Percentiles rank a stretch among this genome's conserved stretches.
Evolutionary conservation across 2,888 invertebrate species (phyloP).

Genomic region (Lasiommata megera): DNA sequence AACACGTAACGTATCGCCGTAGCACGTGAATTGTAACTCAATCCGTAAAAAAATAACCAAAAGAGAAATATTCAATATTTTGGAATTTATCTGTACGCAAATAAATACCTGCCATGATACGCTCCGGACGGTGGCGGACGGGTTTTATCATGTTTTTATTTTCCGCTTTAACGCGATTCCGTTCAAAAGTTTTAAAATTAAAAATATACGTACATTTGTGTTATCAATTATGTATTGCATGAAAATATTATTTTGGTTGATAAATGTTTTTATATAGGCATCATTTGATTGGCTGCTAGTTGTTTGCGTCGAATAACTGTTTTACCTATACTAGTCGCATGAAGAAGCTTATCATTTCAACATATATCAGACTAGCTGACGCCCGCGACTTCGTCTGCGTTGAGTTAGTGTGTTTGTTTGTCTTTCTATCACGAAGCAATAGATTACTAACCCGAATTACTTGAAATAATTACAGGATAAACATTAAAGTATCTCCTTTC

Average conservation of each 20-base stretch:
- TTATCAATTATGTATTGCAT: not conserved
- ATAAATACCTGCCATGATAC: constrained; percentile 11
- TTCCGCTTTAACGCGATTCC: constrained; percentile 6
- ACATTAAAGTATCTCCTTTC: too few relatives aligned
- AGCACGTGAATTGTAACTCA: too few relatives aligned
- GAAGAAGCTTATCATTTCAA: too few relatives aligned
- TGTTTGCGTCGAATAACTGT: too few relatives aligned
- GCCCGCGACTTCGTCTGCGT: too few relatives aligned
- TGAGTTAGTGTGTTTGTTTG: too few relatives aligned
- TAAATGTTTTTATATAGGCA: not conserved
- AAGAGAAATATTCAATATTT: constrained; percentile 4
- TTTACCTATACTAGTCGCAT: too few relatives aligned
- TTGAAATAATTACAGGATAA: too few relatives aligned
- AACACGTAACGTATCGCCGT: too few relatives aligned
- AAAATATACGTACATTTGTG: not conserved
- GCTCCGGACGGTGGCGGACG: not conserved
- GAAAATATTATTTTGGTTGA: not conserved
- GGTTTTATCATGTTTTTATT: constrained; percentile 5
- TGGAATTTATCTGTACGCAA: constrained; percentile 3
- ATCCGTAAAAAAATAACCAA: not conserved
- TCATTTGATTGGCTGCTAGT: not conserved
- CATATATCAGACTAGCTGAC: too few relatives aligned
- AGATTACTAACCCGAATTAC: too few relatives aligned
- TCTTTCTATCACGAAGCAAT: too few relatives aligned
- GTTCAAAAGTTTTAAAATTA: not conserved